Evolutionary conservation across 1,140 invertebrate species (phyloP), one percentile per base, ranked within the genome.

Genomic region (Anastrepha ludens): DNA sequence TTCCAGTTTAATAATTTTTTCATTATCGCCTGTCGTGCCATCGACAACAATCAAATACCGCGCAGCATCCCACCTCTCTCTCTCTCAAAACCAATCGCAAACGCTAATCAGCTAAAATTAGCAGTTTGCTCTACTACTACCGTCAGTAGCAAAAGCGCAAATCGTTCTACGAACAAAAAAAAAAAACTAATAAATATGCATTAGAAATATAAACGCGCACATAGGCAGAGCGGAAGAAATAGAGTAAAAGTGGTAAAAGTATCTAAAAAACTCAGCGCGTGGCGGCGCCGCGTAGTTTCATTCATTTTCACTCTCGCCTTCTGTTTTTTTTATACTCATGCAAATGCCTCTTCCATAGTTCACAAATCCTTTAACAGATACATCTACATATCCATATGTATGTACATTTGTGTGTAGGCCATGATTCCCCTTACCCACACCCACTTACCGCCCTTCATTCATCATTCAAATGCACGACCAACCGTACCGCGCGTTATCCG

Each of bases 41-140:
- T 29, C 29, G 29, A 55, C 50, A 55, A 11, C 50, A 55, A 55
- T 55, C 50, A 55, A 55, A 8, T 6, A 6, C 11, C 50, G 6
- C 50, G 50, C 6, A 11, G 6, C 20, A 4, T 3, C 5, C 15
- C 44, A 15, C 15, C 41, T 4, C n/a, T n/a, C n/a, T n/a, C n/a
- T n/a, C n/a, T n/a, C 41, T 44, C 4, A 15, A 74, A 47, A 39
- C 13, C 65, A n/a, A 47, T 41, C 67, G 39, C 44, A 41, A 74
- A 74, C 17, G 41, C 67, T 47, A 47, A 74, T 74, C 67, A 44
- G 41, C 67, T 6, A 74, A 74, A 74, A 74, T 74, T 74, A 74
- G 67, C 67, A 74, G n/a, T 74, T 74, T 15, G 44, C 67, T 17
- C 8, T 74, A n/a, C 41, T 74, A 41, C 29, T 67, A 67, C 11